Conservation (phyloP, 1,140 invertebrate genomes). For the Leucophenga varia region DNA sequence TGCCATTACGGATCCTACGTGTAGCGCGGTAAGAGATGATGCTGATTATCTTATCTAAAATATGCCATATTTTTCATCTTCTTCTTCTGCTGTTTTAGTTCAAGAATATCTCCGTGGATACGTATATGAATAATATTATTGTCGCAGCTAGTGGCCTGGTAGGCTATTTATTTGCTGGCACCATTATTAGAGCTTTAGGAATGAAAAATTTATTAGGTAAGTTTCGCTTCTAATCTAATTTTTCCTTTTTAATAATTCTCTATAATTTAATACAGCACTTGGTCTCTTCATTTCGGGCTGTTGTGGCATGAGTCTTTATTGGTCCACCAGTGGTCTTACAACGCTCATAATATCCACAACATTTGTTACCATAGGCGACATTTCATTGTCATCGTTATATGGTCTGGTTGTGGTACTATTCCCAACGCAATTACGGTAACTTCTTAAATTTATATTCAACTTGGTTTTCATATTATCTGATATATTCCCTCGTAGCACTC, state of each 20-base stretch:
- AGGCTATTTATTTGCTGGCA: slow-evolving; percentile 58
- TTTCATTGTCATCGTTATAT: slow-evolving; percentile 41
- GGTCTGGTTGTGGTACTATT: slow-evolving; percentile 44
- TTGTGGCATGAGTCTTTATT: slow-evolving; percentile 56
- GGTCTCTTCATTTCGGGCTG: slow-evolving; percentile 49
- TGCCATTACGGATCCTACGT: slow-evolving; percentile 10
- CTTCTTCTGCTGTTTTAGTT: slow-evolving; percentile 19
- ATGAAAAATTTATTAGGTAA: slow-evolving; percentile 57
- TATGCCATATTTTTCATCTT: too few relatives aligned
- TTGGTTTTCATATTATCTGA: neutral
- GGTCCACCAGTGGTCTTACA: slow-evolving; percentile 54
- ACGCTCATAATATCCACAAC: slow-evolving; percentile 39
- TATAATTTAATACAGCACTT: too few relatives aligned
- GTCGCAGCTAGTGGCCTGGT: slow-evolving; percentile 59
- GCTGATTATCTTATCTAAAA: too few relatives aligned
- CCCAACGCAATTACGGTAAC: slow-evolving; percentile 47
- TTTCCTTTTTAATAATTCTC: neutral
- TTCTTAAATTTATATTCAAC: neutral
- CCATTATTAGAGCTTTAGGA: slow-evolving; percentile 57
- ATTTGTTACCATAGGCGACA: slow-evolving; percentile 38
- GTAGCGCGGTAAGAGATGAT: neutral
- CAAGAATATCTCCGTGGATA: slow-evolving; percentile 55
- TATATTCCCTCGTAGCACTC: slow-evolving; percentile 22
- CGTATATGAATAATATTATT: slow-evolving; percentile 61
- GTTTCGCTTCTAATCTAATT: slow-evolving; percentile 6